Base-by-base conservation (phyloP, 1,140 invertebrate genomes). In the Aphelinus atriplicis region DNA sequence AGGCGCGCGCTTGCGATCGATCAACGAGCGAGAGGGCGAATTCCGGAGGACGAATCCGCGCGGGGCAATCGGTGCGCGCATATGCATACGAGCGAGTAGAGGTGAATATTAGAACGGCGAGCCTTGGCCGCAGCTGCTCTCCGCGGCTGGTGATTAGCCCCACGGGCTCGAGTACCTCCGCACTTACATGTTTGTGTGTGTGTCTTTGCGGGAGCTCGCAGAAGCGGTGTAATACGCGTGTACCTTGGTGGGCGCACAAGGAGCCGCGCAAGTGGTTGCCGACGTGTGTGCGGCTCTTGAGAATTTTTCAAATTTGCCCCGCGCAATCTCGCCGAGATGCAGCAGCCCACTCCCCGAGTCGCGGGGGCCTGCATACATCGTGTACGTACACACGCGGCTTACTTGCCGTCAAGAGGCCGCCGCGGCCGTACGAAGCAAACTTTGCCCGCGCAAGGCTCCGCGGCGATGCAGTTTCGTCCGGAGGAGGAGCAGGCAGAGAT, bases 271-370 rank as follows among this genome's bases (percentile, higher is more conserved):
- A 46, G 42, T 10, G 53, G 1, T 10, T 42, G 50, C 5, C 42
- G 7, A 57, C 46, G 4, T 43, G 58, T 7, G 26, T 4, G 4
- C 9, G 42, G 7, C 75, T 63, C 78, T 76, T 61, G 70, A 77
- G 77, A 75, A 77, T 79, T 79, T 79, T 77, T 77, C 73, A 72
- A 56, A 79, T 79, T 53, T 53, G 26, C 26, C 26, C 26, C 42
- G 71, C n/a, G 47, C 26, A 72, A 63, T 63, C 7, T 63, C 70
- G 51, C 50, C 53, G 53, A 68, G 71, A 61, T 60, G 71, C 76
- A 62, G 63, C 66, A 74, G 64, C 48, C 63, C 62, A 69, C 75
- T 70, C 64, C 66, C 63, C 69, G 67, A 77, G 75, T 75, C 68
- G 76, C 73, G 57, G 45, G 61, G 60, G 56, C 26, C 26, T 69